Evolutionary conservation across 2,113 vertebrate species (phyloP).

Genomic region (Dicentrarchus labrax): DNA sequence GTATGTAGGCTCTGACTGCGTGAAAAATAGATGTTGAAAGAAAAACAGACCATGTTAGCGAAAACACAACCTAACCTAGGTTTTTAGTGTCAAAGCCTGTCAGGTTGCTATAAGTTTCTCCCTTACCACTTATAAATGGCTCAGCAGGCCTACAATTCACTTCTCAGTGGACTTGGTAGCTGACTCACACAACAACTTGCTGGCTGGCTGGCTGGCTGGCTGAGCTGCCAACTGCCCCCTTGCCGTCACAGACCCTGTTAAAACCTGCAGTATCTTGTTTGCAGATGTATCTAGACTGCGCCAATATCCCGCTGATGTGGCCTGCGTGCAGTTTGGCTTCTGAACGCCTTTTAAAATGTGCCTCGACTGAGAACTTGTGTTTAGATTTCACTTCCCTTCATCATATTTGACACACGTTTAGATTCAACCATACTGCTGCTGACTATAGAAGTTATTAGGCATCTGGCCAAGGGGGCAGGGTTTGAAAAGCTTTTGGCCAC

Average conservation of each 20-base stretch:
- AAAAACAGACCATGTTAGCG: background rate
- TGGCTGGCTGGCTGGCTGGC: background rate
- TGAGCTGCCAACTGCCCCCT: background rate
- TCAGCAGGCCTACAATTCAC: background rate
- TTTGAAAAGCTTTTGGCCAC: slow-evolving; percentile 1
- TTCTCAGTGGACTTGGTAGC: slow-evolving; percentile 3
- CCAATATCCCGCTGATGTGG: background rate
- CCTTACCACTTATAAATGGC: slow-evolving; percentile 6
- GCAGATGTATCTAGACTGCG: background rate
- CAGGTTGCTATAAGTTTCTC: background rate
- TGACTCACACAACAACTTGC: background rate
- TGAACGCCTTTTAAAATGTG: background rate
- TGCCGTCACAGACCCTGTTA: background rate
- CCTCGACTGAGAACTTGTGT: background rate
- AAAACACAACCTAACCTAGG: background rate
- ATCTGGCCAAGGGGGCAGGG: background rate
- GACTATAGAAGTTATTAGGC: background rate
- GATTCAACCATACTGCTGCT: background rate
- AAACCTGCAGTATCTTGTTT: slow-evolving; percentile 20
- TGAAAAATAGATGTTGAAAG: slow-evolving; percentile 1
- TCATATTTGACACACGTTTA: background rate
- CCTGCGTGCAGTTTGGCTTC: background rate
- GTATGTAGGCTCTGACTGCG: background rate
- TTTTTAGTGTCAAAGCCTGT: background rate
- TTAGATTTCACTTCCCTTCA: slow-evolving; percentile 4